Percentiles rank a stretch among this genome's conserved stretches.
Conservation (phyloP, 2,113 vertebrate species). For the Calypte anna region DNA sequence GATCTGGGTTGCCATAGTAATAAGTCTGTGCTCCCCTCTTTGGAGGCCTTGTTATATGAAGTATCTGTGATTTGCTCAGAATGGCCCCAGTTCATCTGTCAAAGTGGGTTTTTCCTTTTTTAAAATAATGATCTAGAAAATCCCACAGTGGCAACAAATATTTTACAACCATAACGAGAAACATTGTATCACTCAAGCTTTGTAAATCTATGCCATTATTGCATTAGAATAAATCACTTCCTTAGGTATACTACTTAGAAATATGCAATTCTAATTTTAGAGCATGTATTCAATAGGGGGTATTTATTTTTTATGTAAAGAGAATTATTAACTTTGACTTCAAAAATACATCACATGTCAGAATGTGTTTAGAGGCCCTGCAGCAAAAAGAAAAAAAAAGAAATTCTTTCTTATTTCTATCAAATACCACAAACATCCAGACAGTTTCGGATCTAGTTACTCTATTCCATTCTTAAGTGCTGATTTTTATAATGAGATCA, state of each 20-base stretch:
- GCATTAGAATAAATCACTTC: constrained; percentile 86
- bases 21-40: constrained; percentile 94
- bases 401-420: constrained; percentile 79
- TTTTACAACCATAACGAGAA: constrained; percentile 85
- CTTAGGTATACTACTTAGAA: constrained; percentile 78
- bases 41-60: constrained; percentile 99
- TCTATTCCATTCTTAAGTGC: constrained; percentile 61
- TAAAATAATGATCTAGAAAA: constrained; percentile 99
- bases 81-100: constrained; percentile 96
- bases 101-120: constrained; percentile 97
- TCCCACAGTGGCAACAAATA: constrained; percentile 90
- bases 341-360: constrained; percentile 83
- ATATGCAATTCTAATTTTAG: constrained; percentile 81
- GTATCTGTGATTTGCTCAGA: constrained; percentile 92
- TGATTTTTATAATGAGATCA: constrained; percentile 71
- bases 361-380: constrained; percentile 79
- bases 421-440: constrained; percentile 75
- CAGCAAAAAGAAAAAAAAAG: constrained; percentile 73
- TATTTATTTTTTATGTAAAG: constrained; percentile 83
- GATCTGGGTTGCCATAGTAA: constrained; percentile 95
- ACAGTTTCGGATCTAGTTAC: constrained; percentile 77
- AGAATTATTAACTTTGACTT: constrained; percentile 86
- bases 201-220: constrained; percentile 87
- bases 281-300: constrained; percentile 74
- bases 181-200: constrained; percentile 81